A percentile compares a stretch with the other conserved stretches of the same genome.
Evolutionary conservation across 2,113 vertebrate genomes (phyloP).

Genomic region (Peromyscus californicus): DNA sequence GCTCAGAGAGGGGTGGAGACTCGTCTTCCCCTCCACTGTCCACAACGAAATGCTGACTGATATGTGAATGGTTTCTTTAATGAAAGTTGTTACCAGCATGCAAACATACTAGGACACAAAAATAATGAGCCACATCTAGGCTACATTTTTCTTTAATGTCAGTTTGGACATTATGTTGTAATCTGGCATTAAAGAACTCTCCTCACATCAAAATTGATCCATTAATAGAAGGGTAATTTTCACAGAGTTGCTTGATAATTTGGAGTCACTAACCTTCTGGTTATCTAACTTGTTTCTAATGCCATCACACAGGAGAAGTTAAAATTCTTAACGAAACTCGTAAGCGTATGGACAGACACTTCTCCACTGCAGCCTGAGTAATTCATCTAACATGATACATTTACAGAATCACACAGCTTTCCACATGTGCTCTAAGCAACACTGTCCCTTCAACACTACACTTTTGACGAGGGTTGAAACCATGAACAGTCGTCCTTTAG

Average conservation of each 20-base stretch:
- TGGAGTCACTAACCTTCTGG: constrained; percentile 26
- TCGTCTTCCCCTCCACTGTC: background rate
- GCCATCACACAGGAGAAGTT: background rate
- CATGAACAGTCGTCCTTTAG: background rate
- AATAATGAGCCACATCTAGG: background rate
- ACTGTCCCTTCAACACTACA: background rate
- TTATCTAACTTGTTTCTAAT: constrained; percentile 20
- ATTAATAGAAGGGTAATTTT: background rate
- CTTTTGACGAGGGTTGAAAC: background rate
- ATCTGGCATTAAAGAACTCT: constrained; percentile 3
- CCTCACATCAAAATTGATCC: background rate
- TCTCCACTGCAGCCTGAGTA: background rate
- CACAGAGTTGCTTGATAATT: background rate
- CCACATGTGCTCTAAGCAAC: background rate
- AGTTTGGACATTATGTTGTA: background rate
- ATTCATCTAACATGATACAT: background rate
- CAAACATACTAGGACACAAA: background rate
- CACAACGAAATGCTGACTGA: background rate
- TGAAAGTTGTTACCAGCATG: background rate
- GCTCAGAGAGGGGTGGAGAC: background rate
- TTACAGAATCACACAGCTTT: constrained; percentile 31
- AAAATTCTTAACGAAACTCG: constrained; percentile 4
- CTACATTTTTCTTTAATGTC: background rate
- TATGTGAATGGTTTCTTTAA: background rate
- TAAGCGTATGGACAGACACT: background rate